A percentile compares a stretch with the other conserved stretches of the same genome.
Conservation (phyloP, 2,797 vertebrate species). For the Brachyrhaphis roseni region DNA sequence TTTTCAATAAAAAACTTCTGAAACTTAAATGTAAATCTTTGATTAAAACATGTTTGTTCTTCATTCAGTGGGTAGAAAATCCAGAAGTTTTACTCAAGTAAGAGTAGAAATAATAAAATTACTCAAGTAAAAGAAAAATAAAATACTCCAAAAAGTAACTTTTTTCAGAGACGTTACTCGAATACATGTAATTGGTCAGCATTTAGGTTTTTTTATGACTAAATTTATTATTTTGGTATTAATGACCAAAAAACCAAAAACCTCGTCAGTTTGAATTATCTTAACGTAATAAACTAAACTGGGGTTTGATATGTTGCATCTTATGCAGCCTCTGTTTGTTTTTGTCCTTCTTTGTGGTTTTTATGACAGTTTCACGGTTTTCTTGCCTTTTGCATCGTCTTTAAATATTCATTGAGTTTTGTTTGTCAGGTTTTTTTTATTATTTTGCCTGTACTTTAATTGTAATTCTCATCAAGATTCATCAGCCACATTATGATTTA, state of each 20-base stretch:
- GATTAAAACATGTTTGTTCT: too few species aligned
- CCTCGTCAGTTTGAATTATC: background rate
- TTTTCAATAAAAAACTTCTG: too few species aligned
- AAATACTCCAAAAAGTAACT: too few species aligned
- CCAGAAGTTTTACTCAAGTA: too few species aligned
- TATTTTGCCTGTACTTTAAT: constrained; percentile 49
- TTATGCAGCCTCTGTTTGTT: background rate
- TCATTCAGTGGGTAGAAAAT: too few species aligned
- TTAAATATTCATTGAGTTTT: constrained; percentile 39
- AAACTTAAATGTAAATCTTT: too few species aligned
- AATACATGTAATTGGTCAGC: constrained; percentile 7
- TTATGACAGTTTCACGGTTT: background rate
- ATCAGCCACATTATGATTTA: constrained; percentile 46
- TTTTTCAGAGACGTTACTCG: too few species aligned
- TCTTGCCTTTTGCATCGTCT: constrained; percentile 4
- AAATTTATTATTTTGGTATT: background rate
- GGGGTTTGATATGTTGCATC: background rate
- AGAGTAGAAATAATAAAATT: too few species aligned
- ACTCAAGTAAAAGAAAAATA: too few species aligned
- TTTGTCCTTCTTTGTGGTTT: background rate
- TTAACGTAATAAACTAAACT: background rate
- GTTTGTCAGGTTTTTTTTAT: constrained; percentile 18
- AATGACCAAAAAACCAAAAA: constrained; percentile 6
- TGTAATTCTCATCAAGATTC: constrained; percentile 51
- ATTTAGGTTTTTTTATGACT: constrained; percentile 22